phyloP scores from a whole-genome alignment of 2,888 invertebrate genomes.

The Ectropis crepuscularia region DNA sequence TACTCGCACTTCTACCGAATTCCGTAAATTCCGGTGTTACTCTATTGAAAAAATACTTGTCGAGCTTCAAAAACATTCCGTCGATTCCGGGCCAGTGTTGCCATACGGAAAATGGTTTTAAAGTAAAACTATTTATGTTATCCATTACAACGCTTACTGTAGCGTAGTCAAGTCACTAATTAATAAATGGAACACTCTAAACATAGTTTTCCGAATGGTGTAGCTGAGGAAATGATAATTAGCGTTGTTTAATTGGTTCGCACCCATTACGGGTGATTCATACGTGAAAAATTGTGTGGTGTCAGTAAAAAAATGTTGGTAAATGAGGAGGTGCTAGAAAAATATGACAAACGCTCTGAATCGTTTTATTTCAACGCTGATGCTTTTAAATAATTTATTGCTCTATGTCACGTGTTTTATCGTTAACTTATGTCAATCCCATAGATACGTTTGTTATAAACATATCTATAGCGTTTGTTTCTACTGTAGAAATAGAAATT shows the following conservation, averaged over 20 bases:
- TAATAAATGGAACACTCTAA: slow-evolving; percentile 69
- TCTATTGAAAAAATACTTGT: slow-evolving; percentile 14
- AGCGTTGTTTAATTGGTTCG: slow-evolving; percentile 67
- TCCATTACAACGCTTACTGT: slow-evolving; percentile 50
- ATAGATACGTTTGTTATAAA: too few relatives aligned
- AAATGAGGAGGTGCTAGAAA: too few relatives aligned
- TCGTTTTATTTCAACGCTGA: too few relatives aligned
- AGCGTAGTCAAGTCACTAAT: slow-evolving; percentile 62
- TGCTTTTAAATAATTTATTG: too few relatives aligned
- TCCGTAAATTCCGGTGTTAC: slow-evolving; percentile 6
- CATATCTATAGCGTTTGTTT: too few relatives aligned
- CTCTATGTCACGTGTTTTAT: too few relatives aligned
- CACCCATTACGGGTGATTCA: slow-evolving; percentile 46
- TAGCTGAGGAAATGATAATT: slow-evolving; percentile 71
- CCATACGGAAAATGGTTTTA: slow-evolving; percentile 12
- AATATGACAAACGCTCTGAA: too few relatives aligned
- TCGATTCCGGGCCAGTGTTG: slow-evolving; percentile 6
- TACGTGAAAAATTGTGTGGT: slow-evolving; percentile 10
- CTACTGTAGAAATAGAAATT: too few relatives aligned
- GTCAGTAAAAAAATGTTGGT: too few relatives aligned
- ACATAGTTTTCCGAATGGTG: slow-evolving; percentile 68
- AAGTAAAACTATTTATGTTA: slow-evolving; percentile 46
- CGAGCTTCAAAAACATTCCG: slow-evolving; percentile 13
- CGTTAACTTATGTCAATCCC: too few relatives aligned
- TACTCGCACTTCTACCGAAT: slow-evolving; percentile 25